Evolutionary conservation across 2,113 vertebrate genomes (phyloP), one percentile per base, ranked within the genome.

Genomic region (Notarius quadriscutis): DNA sequence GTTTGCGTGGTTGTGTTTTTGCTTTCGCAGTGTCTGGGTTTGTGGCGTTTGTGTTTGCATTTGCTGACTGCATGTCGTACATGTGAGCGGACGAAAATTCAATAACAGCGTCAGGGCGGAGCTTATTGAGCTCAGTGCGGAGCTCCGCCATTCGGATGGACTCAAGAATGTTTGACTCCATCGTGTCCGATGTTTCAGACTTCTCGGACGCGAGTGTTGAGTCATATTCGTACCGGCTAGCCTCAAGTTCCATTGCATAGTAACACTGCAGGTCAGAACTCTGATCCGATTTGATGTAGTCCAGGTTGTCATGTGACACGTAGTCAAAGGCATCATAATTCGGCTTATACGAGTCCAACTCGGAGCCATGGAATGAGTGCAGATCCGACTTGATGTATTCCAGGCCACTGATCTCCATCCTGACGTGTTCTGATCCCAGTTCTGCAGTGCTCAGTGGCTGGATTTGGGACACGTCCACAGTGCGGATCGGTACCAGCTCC

Each of bases 121-220:
- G 95, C 93, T 96, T 96, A 90, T 96, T 94, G 75, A 96, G 94
- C 88, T 96, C 95, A 0, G 93, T 93, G 72, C 95, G 94, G 2
- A 96, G 94, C 91, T 96, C 95, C 0, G 95, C 95, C 95, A 96
- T 95, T 91, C 95, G 95, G 90, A 95, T 96, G 82, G 95, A 96
- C 93, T 96, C 95, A n/a, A 96, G 91, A 51, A 91, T 90, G 65
- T 94, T 94, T 87, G 92, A 89, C 82, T 93, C 92, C 0, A 87
- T 86, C 57, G 84, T 91, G 18, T 89, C 53, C 7, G 93, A 90
- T 8, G 91, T 90, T 78, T 93, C 92, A 0, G 91, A 91, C 71
- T 85, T 91, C 48, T 88, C 53, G 5, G 93, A 90, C 83, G 93
- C 90, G 71, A 88, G 41, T 90, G 88, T 89, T 50, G 93, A 75